Evolutionary conservation across 2,113 vertebrate species (phyloP).

Genomic region (Dinomys branickii): DNA sequence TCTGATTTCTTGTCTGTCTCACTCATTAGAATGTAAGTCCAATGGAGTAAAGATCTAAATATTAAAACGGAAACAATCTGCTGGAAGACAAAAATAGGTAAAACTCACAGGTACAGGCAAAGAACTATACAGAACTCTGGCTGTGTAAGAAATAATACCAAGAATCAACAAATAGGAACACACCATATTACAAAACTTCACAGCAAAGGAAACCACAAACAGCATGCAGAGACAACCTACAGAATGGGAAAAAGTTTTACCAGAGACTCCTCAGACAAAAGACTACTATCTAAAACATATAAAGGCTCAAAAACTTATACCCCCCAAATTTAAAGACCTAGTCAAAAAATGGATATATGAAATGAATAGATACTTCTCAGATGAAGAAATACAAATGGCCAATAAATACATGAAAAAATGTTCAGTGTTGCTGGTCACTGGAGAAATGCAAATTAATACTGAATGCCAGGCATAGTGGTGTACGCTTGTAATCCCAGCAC

Average conservation of each 20-base stretch:
- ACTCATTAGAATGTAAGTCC: neutral
- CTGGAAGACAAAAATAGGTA: neutral
- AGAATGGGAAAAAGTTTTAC: neutral
- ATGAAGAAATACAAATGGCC: neutral
- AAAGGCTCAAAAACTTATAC: neutral
- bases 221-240: neutral
- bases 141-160: neutral
- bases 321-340: neutral
- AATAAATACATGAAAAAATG: neutral
- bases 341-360: neutral
- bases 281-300: neutral
- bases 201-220: neutral
- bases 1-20: neutral
- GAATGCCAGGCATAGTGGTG: neutral
- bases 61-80: neutral
- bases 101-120: neutral
- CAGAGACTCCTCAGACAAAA: neutral
- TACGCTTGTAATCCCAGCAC: neutral
- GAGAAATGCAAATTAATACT: neutral
- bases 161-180: neutral
- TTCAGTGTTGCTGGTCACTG: neutral
- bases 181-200: neutral
- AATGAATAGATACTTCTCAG: neutral
- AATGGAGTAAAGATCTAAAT: neutral
- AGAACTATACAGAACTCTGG: neutral